Evolutionary conservation across 2,113 vertebrate species (phyloP), one percentile per base, ranked within the genome.

Genomic region (Chlamydotis undulata): DNA sequence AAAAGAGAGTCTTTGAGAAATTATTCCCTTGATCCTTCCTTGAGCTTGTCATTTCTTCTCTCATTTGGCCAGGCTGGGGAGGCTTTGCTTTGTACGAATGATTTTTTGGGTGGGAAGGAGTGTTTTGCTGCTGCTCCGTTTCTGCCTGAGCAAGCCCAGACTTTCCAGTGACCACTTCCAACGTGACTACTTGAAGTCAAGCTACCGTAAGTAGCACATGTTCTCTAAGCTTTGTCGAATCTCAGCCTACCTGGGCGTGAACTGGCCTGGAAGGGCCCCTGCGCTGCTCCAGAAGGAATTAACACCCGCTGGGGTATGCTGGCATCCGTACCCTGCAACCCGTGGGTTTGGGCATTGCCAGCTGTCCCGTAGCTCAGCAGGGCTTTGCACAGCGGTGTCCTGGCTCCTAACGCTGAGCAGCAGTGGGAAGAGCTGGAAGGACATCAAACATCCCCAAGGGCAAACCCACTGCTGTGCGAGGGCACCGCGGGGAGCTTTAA

Each of bases 321-420:
- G 75, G 82, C 88, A 37, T 14, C 69, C 13, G 0, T 4, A 35
- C 9, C 39, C 55, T 53, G 35, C 25, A 37, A 33, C 31, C 14
- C 0, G 7, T 31, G 61, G 39, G 4, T 74, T 57, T 59, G 22
- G 79, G 61, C 37, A 45, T 14, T 7, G 23, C 33, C 19, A 1
- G 31, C 31, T 25, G 28, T 19, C 65, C 23, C 6, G 29, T 6
- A 15, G 2, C 35, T 31, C 65, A 52, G 63, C 52, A n/a, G 26
- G 41, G 60, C 35, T 68, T 53, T 43, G 56, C 71, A 21, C 60
- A 37, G 52, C 2, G 1, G 63, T 7, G 35, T 45, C 67, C 56
- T 83, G 67, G 45, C 28, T 56, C 1, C 0, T 47, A 24, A 19
- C 50, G 26, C 35, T 2, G 0, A 14, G n/a, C 3, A 1, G 31